Percentiles rank a stretch among this genome's conserved stretches.
Evolutionary conservation across 2,888 invertebrate genomes (phyloP).

Genomic region (Epistrophe grossulariae): DNA sequence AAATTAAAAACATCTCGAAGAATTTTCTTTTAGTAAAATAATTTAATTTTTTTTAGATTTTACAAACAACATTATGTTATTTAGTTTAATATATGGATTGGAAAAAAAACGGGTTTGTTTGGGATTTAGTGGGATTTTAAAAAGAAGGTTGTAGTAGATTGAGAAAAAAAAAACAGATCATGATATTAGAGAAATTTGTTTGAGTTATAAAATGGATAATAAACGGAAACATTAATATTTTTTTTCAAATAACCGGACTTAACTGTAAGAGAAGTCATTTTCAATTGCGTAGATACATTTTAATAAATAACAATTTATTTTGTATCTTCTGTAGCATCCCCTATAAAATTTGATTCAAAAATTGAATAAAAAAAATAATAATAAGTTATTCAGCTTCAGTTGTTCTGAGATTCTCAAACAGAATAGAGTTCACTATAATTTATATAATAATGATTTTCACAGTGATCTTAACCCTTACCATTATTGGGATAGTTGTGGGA

Average conservation of each 20-base stretch:
- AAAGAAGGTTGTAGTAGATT: no score
- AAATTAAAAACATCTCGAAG: no score
- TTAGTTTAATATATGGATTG: no score
- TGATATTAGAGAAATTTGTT: no score
- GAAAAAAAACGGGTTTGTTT: no score
- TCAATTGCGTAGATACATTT: neutral
- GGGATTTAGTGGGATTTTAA: no score
- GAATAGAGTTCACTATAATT: neutral
- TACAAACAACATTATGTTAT: no score
- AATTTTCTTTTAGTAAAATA: no score
- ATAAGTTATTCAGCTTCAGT: constrained; percentile 1
- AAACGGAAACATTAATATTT: no score
- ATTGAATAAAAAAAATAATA: neutral
- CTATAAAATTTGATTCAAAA: neutral
- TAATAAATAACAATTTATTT: neutral
- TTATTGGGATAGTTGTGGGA: constrained; percentile 27
- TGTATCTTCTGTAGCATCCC: neutral
- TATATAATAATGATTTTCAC: constrained; percentile 1
- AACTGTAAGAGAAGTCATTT: neutral
- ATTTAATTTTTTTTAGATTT: no score
- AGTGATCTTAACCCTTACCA: constrained; percentile 10
- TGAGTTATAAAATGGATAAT: no score
- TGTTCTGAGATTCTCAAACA: neutral
- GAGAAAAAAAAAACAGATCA: no score
- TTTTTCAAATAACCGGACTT: neutral